Evolutionary conservation across 2,888 invertebrate genomes (phyloP), one percentile per base, ranked within the genome.

Genomic region (Cheilosia grossa): DNA sequence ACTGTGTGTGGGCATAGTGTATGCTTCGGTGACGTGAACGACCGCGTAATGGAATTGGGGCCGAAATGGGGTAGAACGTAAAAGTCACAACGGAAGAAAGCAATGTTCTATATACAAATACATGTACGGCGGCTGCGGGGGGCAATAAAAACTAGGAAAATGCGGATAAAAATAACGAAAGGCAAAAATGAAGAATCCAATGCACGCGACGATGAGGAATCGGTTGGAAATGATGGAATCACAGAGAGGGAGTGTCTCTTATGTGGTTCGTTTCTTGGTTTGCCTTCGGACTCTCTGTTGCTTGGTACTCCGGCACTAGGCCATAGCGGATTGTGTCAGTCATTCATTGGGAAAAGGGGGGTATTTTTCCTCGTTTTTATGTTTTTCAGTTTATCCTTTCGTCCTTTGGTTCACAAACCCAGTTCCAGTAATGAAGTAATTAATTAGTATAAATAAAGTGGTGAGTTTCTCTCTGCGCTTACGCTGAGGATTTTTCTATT

Each of bases 1-100:
- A 27, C 13, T 42, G 53, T 49, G 72, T 58, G 75, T 21, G 59
- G 59, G 21, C 51, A 21, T 33, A 72, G 53, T 61, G 59, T 77
- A 30, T 75, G 64, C 51, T 42, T 75, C 51, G 37, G 75, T 85
- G 85, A 85, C 85, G 85, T 85, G 81, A 85, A 85, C 85, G 85
- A 85, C 85, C 81, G 81, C 81, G 81, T 85, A 81, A 81, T 81
- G 72, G 59, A 81, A 80, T 85, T 44, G 56, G 37, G 21, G 40
- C 15, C 21, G 37, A 61, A 54, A 53, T 15, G 49, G 64, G 51
- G 10, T 24, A 30, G 9, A 30, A 30, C 30, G 30, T 4, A 30
- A 21, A 37, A 13, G 53, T 15, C 24, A 13, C 37, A 33, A 44
- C 15, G 17, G 10, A 54, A 37, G 37, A 53, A 49, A 19, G 54